phyloP scores from a whole-genome alignment of 2,888 invertebrate genomes.

The Protophormia terraenovae region DNA sequence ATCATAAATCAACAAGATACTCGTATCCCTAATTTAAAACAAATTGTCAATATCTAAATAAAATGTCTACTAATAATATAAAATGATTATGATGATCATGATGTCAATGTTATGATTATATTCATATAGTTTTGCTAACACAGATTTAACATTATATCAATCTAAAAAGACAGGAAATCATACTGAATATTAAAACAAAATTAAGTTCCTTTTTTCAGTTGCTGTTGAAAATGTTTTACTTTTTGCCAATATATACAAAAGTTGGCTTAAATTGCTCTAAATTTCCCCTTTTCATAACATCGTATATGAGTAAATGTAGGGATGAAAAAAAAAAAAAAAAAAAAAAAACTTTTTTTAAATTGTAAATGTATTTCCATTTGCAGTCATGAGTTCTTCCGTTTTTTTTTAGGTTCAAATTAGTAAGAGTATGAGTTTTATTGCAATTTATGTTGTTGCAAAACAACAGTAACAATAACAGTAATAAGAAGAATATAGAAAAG shows the following conservation, averaged over 20 bases:
- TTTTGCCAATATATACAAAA: neutral
- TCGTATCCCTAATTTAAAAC: neutral
- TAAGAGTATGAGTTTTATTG: conserved; percentile 18
- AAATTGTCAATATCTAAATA: conserved; percentile 33
- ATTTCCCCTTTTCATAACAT: neutral
- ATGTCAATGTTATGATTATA: conserved; percentile 1
- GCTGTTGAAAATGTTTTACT: neutral
- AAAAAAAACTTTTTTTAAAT: neutral
- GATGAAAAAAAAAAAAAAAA: neutral
- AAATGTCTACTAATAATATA: conserved; percentile 18
- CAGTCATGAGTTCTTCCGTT: conserved; percentile 38
- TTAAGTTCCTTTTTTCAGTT: neutral
- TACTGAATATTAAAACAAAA: conserved; percentile 32
- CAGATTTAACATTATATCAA: neutral
- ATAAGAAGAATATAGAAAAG: neutral
- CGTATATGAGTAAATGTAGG: neutral
- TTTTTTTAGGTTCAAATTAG: conserved; percentile 31
- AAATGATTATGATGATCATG: neutral
- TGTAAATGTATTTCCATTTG: conserved; percentile 27
- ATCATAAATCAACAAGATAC: neutral
- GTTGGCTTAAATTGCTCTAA: conserved; percentile 18
- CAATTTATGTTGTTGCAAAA: conserved; percentile 16
- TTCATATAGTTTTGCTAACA: neutral
- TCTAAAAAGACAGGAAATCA: conserved; percentile 26
- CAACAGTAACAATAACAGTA: neutral